Conservation (phyloP, 2,797 vertebrate species). For the Hylomyscus alleni region DNA sequence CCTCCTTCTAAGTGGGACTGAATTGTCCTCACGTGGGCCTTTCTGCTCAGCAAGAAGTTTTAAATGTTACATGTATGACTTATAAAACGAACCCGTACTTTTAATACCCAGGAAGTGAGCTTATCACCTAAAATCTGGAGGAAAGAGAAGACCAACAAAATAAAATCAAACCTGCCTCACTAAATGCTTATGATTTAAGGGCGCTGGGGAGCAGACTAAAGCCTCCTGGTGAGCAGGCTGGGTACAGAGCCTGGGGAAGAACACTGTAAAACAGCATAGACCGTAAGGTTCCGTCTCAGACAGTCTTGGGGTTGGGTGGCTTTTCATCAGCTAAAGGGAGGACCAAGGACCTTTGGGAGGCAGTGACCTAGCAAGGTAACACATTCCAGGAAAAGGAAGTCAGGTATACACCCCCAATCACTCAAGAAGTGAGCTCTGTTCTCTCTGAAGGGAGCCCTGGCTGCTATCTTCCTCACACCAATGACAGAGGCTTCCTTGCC, state of each 20-base stretch:
- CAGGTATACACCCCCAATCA: not conserved
- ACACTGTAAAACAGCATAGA: not conserved
- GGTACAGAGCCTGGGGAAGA: not conserved
- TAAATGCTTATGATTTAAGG: not conserved
- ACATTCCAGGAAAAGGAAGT: not conserved
- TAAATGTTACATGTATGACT: slow-evolving; percentile 59
- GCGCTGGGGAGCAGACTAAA: not conserved
- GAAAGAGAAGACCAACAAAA: slow-evolving; percentile 19
- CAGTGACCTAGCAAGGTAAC: not conserved
- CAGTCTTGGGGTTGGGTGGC: not conserved
- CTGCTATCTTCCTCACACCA: not conserved
- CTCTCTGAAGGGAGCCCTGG: not conserved
- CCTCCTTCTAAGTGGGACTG: too few relatives aligned
- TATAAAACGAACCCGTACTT: slow-evolving; percentile 64
- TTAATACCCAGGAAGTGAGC: slow-evolving; percentile 58
- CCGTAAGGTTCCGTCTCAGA: not conserved
- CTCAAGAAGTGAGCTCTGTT: not conserved
- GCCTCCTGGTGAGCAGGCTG: not conserved
- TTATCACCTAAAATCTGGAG: slow-evolving; percentile 49
- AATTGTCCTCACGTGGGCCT: too few relatives aligned
- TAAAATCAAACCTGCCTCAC: slow-evolving; percentile 52
- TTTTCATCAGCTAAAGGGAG: not conserved
- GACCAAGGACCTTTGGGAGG: not conserved
- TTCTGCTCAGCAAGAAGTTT: not conserved
- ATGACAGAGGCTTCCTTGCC: not conserved